These are phyloP conservation scores for Pterophyllum scalare DNA, from an alignment of 2,113 vertebrate genomes.

Conservation along the genomic window DNA sequence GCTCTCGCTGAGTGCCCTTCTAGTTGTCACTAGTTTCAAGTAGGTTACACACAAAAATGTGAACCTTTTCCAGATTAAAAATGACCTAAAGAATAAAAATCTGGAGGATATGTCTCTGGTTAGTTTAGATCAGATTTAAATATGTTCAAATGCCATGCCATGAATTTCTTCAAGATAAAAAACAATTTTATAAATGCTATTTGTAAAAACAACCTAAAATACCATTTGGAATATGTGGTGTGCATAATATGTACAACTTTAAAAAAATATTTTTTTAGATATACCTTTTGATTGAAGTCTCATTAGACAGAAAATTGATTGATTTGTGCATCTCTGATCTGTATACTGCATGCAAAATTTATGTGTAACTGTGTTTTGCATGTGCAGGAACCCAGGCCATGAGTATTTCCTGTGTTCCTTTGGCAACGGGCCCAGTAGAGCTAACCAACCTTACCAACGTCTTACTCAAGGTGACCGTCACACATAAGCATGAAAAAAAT, in stretches of 20 bases:
- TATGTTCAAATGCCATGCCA: neutral
- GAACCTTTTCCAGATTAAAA: neutral
- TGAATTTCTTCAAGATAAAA: neutral
- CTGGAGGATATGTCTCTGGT: neutral
- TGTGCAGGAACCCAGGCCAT: conserved; percentile 69
- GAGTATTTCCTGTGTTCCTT: conserved; percentile 70
- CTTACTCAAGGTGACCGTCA: conserved; percentile 70
- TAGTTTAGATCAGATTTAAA: neutral
- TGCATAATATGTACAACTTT: neutral
- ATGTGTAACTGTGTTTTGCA: conserved; percentile 11
- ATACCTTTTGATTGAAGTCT: neutral
- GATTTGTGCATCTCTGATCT: neutral
- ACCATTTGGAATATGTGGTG: neutral
- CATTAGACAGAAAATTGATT: neutral
- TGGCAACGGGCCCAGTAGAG: conserved; percentile 63
- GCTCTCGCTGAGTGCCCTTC: neutral
- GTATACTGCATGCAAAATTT: neutral
- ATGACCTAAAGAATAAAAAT: neutral
- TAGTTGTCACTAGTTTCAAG: neutral
- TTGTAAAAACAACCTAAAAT: neutral
- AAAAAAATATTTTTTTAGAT: neutral
- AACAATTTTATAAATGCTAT: neutral
- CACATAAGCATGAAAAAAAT: neutral
- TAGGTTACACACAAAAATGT: neutral
- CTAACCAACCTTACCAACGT: conserved; percentile 67